A percentile compares a stretch with the other conserved stretches of the same genome.
Evolutionary conservation across 2,888 invertebrate genomes (phyloP).

Genomic region (Drosophila histrio): DNA sequence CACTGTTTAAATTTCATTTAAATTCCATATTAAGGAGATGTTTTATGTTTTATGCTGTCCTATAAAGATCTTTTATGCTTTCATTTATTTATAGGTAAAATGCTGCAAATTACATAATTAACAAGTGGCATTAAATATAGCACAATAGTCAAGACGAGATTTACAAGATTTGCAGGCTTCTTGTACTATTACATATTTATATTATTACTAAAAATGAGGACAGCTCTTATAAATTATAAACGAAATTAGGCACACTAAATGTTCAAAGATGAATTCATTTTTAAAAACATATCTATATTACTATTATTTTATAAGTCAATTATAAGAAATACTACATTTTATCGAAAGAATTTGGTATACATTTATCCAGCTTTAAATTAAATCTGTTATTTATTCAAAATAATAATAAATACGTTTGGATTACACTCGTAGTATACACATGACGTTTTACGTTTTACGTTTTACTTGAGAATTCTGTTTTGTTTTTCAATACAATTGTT

Average conservation of each 20-base stretch:
- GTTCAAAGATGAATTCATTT: too few species aligned
- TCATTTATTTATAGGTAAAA: slow-evolving; percentile 13
- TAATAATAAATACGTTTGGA: too few species aligned
- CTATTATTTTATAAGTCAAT: too few species aligned
- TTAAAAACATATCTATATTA: too few species aligned
- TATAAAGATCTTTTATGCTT: neutral
- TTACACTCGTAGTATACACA: too few species aligned
- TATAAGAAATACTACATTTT: neutral
- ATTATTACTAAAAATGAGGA: too few species aligned
- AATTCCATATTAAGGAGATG: neutral
- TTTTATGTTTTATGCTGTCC: neutral
- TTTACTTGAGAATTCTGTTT: neutral
- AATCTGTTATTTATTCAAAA: neutral
- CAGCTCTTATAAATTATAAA: too few species aligned
- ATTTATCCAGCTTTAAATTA: neutral
- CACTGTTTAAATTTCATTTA: neutral
- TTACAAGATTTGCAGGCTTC: neutral
- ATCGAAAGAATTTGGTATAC: neutral
- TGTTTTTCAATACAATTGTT: neutral
- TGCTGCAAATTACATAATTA: slow-evolving; percentile 8
- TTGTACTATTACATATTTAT: too few species aligned
- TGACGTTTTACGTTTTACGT: too few species aligned
- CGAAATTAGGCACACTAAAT: too few species aligned
- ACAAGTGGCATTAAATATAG: slow-evolving; percentile 2
- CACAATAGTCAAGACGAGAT: neutral